These are phyloP conservation scores for Oncorhynchus keta DNA, from an alignment of 2,113 vertebrate species.

Conservation along the genomic window DNA sequence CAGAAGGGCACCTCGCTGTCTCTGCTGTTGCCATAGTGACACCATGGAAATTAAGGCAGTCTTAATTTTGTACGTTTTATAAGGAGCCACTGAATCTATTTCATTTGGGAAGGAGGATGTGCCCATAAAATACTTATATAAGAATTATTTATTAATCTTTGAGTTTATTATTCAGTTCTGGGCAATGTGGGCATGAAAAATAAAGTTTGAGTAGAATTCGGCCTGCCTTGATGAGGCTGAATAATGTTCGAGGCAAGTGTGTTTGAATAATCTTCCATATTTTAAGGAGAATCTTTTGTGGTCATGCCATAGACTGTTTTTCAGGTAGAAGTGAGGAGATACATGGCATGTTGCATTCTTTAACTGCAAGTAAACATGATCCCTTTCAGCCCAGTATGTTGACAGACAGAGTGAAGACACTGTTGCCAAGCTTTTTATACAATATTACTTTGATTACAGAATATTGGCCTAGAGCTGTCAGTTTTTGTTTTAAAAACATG, in stretches of 20 bases:
- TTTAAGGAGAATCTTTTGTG: not conserved
- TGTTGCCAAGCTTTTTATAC: not conserved
- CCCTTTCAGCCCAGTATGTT: not conserved
- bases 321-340: not conserved
- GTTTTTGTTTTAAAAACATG: conserved; percentile 1
- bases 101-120: conserved; percentile 27
- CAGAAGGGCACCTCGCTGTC: conserved; percentile 63
- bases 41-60: conserved; percentile 79
- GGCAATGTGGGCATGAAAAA: not conserved
- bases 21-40: conserved; percentile 78
- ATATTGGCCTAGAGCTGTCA: not conserved
- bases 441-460: not conserved
- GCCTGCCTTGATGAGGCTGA: not conserved
- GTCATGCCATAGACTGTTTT: not conserved
- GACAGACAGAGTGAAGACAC: not conserved
- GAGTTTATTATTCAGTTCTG: not conserved
- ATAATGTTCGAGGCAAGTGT: too few species aligned
- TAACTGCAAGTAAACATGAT: not conserved
- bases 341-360: not conserved
- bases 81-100: conserved; percentile 60
- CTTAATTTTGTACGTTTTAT: conserved; percentile 35
- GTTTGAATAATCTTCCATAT: too few species aligned
- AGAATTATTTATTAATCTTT: conserved; percentile 6
- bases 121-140: not conserved
- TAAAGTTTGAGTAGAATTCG: not conserved